phyloP scores from a whole-genome alignment of 2,888 invertebrate genomes.

The Biston stratarius region DNA sequence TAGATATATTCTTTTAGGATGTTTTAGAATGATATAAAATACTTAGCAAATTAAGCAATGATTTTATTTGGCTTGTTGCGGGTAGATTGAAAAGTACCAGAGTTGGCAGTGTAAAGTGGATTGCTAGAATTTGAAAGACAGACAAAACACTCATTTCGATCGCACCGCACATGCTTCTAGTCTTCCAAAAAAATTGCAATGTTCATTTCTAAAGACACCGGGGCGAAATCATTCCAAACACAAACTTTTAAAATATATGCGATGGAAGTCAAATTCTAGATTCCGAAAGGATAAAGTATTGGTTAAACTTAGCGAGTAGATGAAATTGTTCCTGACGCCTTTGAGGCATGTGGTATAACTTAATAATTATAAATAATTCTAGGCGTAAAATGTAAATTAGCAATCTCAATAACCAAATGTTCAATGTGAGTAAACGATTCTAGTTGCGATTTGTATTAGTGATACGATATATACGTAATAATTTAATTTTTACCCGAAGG shows the following conservation, averaged over 20 bases:
- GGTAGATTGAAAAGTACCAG: slow-evolving; percentile 16
- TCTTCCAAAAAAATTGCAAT: slow-evolving; percentile 26
- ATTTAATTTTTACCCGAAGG: slow-evolving; percentile 85
- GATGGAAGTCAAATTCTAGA: slow-evolving; percentile 79
- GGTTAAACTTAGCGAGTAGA: slow-evolving; percentile 83
- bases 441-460: slow-evolving; percentile 85
- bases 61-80: slow-evolving; percentile 20
- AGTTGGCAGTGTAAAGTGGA: background rate
- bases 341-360: slow-evolving; percentile 83
- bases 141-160: background rate
- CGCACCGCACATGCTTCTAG: slow-evolving; percentile 19
- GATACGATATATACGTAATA: slow-evolving; percentile 86
- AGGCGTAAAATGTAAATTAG: slow-evolving; percentile 79
- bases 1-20: slow-evolving; percentile 52
- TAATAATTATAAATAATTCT: slow-evolving; percentile 72
- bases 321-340: slow-evolving; percentile 86
- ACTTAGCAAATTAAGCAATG: background rate
- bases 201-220: background rate
- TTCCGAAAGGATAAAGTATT: slow-evolving; percentile 74
- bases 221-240: slow-evolving; percentile 16
- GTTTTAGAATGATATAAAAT: slow-evolving; percentile 44
- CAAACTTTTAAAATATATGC: slow-evolving; percentile 70
- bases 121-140: slow-evolving; percentile 22
- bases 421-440: slow-evolving; percentile 85
- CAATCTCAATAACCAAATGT: slow-evolving; percentile 84